A percentile compares a stretch with the other conserved stretches of the same genome.
Evolutionary conservation across 1,140 invertebrate species (phyloP).

Genomic region (Pseudomyrmex flavicornis): DNA sequence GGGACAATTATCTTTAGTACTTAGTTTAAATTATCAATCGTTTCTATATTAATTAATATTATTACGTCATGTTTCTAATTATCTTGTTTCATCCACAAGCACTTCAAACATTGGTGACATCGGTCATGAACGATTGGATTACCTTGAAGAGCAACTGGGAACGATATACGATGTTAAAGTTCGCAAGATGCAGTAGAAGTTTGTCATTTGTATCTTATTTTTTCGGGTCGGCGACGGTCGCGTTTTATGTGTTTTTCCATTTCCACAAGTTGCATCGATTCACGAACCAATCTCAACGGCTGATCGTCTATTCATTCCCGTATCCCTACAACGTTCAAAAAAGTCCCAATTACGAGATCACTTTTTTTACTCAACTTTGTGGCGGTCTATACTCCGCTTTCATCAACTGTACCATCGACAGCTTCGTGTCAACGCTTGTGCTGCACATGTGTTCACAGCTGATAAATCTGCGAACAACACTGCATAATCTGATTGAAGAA

Average conservation of each 20-base stretch:
- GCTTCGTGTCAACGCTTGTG: constrained; percentile 66
- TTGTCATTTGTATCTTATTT: background rate
- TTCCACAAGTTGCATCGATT: background rate
- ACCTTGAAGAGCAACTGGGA: background rate
- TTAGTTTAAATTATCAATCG: too few species aligned
- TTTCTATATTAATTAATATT: background rate
- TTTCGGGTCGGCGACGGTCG: fast-evolving
- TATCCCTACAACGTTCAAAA: constrained; percentile 62
- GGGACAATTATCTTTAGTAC: too few species aligned
- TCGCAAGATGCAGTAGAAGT: background rate
- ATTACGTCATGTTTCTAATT: background rate
- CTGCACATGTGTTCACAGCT: constrained; percentile 69
- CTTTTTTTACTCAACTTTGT: background rate
- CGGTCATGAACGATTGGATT: constrained; percentile 4
- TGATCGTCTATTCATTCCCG: background rate
- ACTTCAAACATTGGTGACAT: background rate
- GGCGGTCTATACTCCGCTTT: background rate
- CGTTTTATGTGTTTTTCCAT: background rate
- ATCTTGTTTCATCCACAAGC: background rate
- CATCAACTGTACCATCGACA: constrained; percentile 13
- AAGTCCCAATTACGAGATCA: background rate
- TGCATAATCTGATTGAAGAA: constrained; percentile 30
- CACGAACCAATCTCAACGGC: background rate
- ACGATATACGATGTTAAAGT: constrained; percentile 25
- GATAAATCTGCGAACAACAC: constrained; percentile 39